phyloP scores from a whole-genome alignment of 2,113 vertebrate species.

The Circaetus cinerascens region DNA sequence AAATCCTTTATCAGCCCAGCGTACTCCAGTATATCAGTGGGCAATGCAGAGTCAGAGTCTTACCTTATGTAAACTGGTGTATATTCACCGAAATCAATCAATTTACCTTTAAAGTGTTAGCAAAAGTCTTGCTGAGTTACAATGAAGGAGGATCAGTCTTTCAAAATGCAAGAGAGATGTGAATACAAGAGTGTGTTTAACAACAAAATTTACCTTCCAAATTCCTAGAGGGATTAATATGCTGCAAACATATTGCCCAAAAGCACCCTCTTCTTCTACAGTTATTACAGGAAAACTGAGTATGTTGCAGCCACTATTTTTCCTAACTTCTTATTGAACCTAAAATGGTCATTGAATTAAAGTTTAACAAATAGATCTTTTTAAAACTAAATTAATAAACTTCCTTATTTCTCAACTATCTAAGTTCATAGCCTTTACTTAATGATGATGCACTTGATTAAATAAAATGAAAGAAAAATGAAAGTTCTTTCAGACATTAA shows the following conservation, averaged over 20 bases:
- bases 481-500: conserved; percentile 81
- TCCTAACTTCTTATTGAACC: conserved; percentile 3
- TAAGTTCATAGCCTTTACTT: conserved; percentile 72
- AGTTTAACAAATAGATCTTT: conserved; percentile 72
- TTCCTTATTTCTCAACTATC: conserved; percentile 71
- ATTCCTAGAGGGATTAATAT: background rate
- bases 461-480: conserved; percentile 84
- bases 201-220: background rate
- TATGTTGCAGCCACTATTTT: conserved; percentile 40
- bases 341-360: conserved; percentile 56
- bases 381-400: conserved; percentile 75
- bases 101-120: background rate
- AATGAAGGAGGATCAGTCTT: background rate
- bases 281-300: background rate
- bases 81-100: background rate
- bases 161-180: background rate
- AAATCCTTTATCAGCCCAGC: background rate
- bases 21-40: background rate
- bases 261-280: background rate
- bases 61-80: background rate
- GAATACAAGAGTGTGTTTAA: background rate
- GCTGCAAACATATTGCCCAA: background rate
- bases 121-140: background rate
- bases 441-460: conserved; percentile 81
- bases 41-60: background rate